Conservation (phyloP, 1,140 invertebrate species). For the Magallana gigas region DNA sequence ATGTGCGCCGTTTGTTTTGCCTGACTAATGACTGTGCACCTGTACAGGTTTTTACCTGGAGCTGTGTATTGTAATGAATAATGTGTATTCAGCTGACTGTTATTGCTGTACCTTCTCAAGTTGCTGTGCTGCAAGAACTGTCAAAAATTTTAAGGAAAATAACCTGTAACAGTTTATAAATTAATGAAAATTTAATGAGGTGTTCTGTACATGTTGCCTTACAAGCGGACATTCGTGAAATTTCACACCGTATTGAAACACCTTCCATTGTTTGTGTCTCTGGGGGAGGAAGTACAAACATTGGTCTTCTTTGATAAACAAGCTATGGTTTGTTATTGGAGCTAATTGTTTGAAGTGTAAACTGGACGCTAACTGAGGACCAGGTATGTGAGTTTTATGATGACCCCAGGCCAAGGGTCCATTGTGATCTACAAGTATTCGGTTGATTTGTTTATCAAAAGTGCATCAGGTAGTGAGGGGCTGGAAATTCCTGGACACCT, state of each 20-base stretch:
- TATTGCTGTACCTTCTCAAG: not conserved
- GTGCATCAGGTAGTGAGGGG: not conserved
- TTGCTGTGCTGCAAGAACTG: not conserved
- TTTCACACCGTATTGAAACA: not conserved
- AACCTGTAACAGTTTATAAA: not conserved
- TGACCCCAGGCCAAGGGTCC: not conserved
- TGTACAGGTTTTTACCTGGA: slow-evolving; percentile 14
- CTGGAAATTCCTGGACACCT: not conserved
- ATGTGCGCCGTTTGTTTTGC: not conserved
- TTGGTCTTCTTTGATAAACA: slow-evolving; percentile 1
- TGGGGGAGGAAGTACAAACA: not conserved
- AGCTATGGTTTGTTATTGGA: not conserved
- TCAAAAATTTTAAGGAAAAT: not conserved
- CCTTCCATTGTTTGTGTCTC: not conserved
- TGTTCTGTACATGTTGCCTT: not conserved
- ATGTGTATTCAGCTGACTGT: not conserved
- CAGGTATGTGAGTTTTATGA: not conserved
- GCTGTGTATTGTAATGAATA: not conserved
- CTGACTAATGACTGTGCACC: not conserved
- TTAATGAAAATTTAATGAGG: slow-evolving; percentile 8
- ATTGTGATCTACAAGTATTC: not conserved
- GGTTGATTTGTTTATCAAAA: not conserved
- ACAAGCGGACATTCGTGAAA: not conserved
- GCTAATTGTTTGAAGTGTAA: not conserved
- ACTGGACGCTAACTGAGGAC: not conserved